Percentiles rank a stretch among this genome's conserved stretches.
Conservation (phyloP, 2,113 vertebrate genomes). For the Lophura nycthemera region DNA sequence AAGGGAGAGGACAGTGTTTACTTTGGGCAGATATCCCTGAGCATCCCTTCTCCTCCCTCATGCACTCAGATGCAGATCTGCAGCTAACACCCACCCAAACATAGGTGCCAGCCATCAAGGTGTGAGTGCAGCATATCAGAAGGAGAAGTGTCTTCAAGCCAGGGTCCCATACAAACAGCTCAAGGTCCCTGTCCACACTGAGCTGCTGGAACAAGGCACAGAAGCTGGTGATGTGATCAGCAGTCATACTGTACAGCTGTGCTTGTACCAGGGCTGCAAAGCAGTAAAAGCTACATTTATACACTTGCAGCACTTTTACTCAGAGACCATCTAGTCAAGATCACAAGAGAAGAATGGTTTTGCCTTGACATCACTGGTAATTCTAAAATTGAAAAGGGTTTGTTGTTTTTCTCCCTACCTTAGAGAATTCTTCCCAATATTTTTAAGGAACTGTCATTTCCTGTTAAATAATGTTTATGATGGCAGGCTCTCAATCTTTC, state of each 20-base stretch:
- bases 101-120: neutral
- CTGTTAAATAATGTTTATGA: slow-evolving; percentile 65
- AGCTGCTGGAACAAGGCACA: neutral
- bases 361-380: slow-evolving; percentile 65
- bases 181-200: accelerated
- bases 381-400: slow-evolving; percentile 60
- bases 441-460: slow-evolving; percentile 72
- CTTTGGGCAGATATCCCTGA: neutral
- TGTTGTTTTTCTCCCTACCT: slow-evolving; percentile 57
- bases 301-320: neutral
- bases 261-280: neutral
- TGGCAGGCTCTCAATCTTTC: slow-evolving; percentile 54
- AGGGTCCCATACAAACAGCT: neutral
- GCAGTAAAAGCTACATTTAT: neutral
- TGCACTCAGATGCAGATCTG: neutral
- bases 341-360: slow-evolving; percentile 54
- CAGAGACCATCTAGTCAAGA: slow-evolving; percentile 19
- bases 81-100: neutral
- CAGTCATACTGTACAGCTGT: neutral
- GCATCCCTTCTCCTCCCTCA: neutral
- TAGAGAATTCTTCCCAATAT: slow-evolving; percentile 61
- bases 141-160: accelerated
- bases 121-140: accelerated
- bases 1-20: accelerated
- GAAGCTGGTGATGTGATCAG: neutral